phyloP scores from a whole-genome alignment of 2,888 invertebrate genomes.

The Erannis defoliaria region DNA sequence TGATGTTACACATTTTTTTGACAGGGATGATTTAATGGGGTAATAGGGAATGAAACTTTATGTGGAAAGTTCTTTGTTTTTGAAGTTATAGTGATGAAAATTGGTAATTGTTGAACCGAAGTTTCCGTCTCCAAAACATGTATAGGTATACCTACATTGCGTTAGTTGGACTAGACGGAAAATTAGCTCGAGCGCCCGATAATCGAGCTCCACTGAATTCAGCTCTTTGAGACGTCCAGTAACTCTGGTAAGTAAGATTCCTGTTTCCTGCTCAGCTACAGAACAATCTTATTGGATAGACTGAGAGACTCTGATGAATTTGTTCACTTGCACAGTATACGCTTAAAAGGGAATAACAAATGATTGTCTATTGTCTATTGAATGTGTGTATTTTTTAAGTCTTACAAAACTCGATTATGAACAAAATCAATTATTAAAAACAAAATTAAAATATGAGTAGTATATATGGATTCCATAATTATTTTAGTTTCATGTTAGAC shows the following conservation, averaged over 20 bases:
- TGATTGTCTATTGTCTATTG: neutral
- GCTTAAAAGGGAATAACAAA: too few species aligned
- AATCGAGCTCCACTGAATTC: conserved; percentile 10
- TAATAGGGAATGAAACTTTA: too few species aligned
- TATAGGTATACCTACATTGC: neutral
- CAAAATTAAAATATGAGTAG: too few species aligned
- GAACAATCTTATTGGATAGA: conserved; percentile 21
- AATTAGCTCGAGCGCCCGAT: conserved; percentile 12
- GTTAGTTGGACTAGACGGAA: conserved; percentile 13
- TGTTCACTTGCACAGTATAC: conserved; percentile 8
- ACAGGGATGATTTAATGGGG: too few species aligned
- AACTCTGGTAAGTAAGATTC: conserved; percentile 32
- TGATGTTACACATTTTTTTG: too few species aligned
- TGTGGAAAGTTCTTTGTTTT: too few species aligned
- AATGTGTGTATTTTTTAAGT: too few species aligned
- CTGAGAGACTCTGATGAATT: neutral
- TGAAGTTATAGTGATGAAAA: too few species aligned
- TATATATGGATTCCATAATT: too few species aligned
- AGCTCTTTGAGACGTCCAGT: conserved; percentile 33
- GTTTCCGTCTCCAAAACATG: neutral
- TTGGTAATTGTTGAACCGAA: neutral
- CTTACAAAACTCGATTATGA: too few species aligned
- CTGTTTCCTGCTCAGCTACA: conserved; percentile 22
- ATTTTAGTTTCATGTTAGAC: too few species aligned
- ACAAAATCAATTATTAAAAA: too few species aligned